Evolutionary conservation across 1,140 invertebrate genomes (phyloP), one percentile per base, ranked within the genome.

Genomic region (Prorops nasuta): DNA sequence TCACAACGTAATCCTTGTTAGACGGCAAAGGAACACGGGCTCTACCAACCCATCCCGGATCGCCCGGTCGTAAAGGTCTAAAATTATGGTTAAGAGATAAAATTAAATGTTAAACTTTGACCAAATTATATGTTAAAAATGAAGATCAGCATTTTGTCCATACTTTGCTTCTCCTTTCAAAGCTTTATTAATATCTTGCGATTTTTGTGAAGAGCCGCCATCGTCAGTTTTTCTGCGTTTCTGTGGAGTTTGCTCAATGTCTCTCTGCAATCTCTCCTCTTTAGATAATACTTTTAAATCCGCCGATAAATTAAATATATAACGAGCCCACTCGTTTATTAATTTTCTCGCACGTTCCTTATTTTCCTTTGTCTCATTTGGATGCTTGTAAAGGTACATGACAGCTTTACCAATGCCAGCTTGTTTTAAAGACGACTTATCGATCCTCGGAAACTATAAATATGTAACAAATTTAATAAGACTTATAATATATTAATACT

Each of bases 321-420:
- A 95, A 20, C 96, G 76, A 0, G 94, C 92, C 96, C 96, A 98
- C 74, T 96, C 92, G 41, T 91, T 96, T 44, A 99, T 98, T 41
- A 99, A 82, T 67, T 89, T 88, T 17, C 91, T 92, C 52, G 94
- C 94, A 38, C 86, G 81, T 66, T 92, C 88, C 70, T 90, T 90
- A 77, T 99, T 99, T 41, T 89, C 83, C 76, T 96, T 96, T 0
- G 90, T 91, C 81, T 99, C 97, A 77, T 92, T 94, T 0, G 97
- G 96, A 79, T 99, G 96, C 72, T 99, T 99, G 73, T 95, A 98
- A 10, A 99, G 81, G 79, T 98, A 98, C 97, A 99, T 99, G 0
- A 99, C 93, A 54, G 97, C 97, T 77, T 98, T 96, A 20, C 96
- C 92, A 63, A 98, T 94, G 34, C 96, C 93, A 34, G 94, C 96